Base-by-base conservation (phyloP, 2,113 vertebrate species). In the Boleophthalmus pectinirostris region DNA sequence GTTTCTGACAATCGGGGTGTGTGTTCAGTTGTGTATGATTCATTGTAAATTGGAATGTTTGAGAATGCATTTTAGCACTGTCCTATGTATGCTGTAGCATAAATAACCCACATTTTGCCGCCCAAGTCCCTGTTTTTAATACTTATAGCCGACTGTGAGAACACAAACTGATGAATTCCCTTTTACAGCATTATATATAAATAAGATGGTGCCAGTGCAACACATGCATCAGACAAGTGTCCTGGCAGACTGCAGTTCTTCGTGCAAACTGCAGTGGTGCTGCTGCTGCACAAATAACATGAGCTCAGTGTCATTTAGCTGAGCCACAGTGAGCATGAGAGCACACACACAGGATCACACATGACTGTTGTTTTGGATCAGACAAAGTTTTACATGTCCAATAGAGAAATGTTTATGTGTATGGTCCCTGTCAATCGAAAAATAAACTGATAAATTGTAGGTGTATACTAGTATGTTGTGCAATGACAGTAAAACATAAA, bases 201-300 rank as follows among this genome's bases (percentile, higher is more conserved):
- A 66, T 21, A 45, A 47, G 65, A 75, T 20, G 45, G 25, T 57
- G 70, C 23, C 20, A 56, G 66, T 67, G 51, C 15, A 75, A 73
- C 5, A 18, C 33, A 23, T 14, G 56, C 68, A 65, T 33, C 54
- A 79, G 51, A 72, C 33, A 57, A 35, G 60, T 1, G 65, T 14
- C 71, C 72, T 76, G 43, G 47, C 70, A 75, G 33, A 18, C 74
- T 91, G 91, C 85, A 90, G 84, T 91, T 85, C 87, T 83, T 80
- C 11, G 68, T 76, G 73, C 68, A 68, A 68, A 87, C 91, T 82
- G 87, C 91, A 88, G 89, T 72, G 89, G 88, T 87, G 91, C 87
- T 92, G 88, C 84, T 90, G 89, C 86, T 85, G 86, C 69, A 91
- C 73, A 78, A 84, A 87, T 88, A 74, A 73, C 33, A 23, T 21